Conservation (phyloP, 2,113 vertebrate species). For the Phyllostomus discolor region DNA sequence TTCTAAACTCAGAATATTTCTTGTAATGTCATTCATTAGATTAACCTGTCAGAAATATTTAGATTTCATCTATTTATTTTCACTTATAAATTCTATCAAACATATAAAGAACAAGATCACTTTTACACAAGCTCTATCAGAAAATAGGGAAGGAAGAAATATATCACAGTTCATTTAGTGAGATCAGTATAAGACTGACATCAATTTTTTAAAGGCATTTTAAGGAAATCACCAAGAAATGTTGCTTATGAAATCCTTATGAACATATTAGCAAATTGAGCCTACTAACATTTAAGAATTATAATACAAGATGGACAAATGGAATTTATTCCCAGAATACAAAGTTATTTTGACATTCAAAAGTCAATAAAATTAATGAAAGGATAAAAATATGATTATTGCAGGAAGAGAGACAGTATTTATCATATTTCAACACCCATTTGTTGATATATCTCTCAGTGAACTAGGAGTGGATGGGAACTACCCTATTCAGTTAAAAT, state of each 20-base stretch:
- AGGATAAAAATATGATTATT: not conserved
- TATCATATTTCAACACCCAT: not conserved
- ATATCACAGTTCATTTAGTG: not conserved
- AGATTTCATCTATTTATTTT: constrained; percentile 13
- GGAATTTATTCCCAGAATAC: not conserved
- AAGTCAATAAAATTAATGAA: not conserved
- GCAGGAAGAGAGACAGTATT: not conserved
- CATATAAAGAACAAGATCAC: not conserved
- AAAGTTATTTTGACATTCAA: not conserved
- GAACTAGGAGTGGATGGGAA: not conserved
- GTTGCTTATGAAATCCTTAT: not conserved
- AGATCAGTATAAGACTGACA: not conserved
- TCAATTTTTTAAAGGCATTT: not conserved
- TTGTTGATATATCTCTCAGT: not conserved
- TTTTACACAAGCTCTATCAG: not conserved
- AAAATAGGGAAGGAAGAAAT: not conserved
- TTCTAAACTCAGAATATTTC: not conserved
- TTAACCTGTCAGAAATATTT: not conserved
- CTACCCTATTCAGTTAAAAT: not conserved
- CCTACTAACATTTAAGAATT: not conserved
- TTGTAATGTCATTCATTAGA: not conserved
- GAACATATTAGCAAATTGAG: not conserved
- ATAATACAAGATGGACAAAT: not conserved
- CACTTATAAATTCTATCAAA: not conserved
- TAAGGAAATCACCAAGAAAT: not conserved